Evolutionary conservation across 2,797 vertebrate genomes (phyloP), one percentile per base, ranked within the genome.

Genomic region (Pristis pectinata): DNA sequence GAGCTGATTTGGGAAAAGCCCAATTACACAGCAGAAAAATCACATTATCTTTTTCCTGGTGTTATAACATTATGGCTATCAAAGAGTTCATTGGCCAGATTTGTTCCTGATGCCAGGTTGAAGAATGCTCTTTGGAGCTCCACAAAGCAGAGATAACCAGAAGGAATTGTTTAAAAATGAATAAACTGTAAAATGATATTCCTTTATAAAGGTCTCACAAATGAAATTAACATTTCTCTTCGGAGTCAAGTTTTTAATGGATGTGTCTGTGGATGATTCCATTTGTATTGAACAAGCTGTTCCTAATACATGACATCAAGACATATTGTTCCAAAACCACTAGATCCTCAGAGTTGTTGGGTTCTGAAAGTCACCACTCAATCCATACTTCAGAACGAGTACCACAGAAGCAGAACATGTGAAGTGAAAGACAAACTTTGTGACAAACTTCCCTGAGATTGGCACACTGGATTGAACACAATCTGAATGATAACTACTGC

Each of bases 401-500:
- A 34, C 30, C 0, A 91, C 61, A 91, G 87, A 91, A 91, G n/a
- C n/a, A 64, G 61, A 67, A 91, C n/a, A 49, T 74, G 4, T 94
- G 67, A 6, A 53, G n/a, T 74, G 1, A 49, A 93, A 93, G 67
- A 34, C 3, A 6, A 93, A 74, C 67, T 53, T 91, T 64, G 30
- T 27, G 24, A 34, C 41, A 34, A 7, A n/a, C 41, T 76, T 74
- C 41, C 41, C 44, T 11, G 15, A 72, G 70, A 27, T 17, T 76
- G 44, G 9, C 11, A 17, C 41, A 94, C n/a, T 67, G n/a, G 24
- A 74, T 4, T 49, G 41, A 49, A 34, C 10, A 67, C 37, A 72
- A n/a, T 41, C 64, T 93, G 92, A 74, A n/a, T 34, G 27, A 53
- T 34, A 94, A 94, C 72, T 17, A 94, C 67, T 94, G 67, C 24